Evolutionary conservation across 2,113 vertebrate species (phyloP).

Genomic region (Saguinus midas): DNA sequence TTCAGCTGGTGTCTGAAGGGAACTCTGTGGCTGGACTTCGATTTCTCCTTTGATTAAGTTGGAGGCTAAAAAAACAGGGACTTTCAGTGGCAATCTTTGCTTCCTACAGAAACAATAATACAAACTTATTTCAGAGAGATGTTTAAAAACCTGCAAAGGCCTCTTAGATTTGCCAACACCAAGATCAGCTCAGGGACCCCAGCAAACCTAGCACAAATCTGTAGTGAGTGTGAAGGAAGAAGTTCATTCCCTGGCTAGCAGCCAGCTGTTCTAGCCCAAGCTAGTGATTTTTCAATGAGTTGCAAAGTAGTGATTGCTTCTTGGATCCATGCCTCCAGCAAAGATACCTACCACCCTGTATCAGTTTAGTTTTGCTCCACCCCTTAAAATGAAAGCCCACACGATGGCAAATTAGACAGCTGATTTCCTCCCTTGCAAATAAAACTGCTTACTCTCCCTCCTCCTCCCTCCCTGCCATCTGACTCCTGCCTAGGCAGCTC

Average conservation of each 20-base stretch:
- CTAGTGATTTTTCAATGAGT: conserved; percentile 51
- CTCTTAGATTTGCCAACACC: neutral
- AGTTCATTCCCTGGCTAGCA: conserved; percentile 1
- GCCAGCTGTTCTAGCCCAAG: neutral
- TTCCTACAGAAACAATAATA: conserved; percentile 1
- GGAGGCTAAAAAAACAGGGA: conserved; percentile 21
- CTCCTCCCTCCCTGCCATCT: neutral
- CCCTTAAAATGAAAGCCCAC: conserved; percentile 59
- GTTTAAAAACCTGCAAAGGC: neutral
- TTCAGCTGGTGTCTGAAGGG: conserved; percentile 40
- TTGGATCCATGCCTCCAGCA: conserved; percentile 53
- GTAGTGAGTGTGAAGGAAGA: neutral
- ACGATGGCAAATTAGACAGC: conserved; percentile 56
- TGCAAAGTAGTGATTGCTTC: conserved; percentile 57
- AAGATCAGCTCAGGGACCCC: neutral
- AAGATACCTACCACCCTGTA: conserved; percentile 55
- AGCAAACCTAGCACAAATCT: neutral
- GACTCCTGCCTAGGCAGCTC: conserved; percentile 33
- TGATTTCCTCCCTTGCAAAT: conserved; percentile 54
- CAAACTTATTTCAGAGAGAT: conserved; percentile 12
- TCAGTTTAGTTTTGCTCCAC: conserved; percentile 59
- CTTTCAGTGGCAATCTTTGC: neutral
- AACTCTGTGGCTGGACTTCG: neutral
- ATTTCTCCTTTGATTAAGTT: conserved; percentile 52
- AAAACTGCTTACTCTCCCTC: conserved; percentile 10